These are phyloP conservation scores for Orchestes rusci DNA, from an alignment of 2,888 invertebrate species.

Conservation along the genomic window DNA sequence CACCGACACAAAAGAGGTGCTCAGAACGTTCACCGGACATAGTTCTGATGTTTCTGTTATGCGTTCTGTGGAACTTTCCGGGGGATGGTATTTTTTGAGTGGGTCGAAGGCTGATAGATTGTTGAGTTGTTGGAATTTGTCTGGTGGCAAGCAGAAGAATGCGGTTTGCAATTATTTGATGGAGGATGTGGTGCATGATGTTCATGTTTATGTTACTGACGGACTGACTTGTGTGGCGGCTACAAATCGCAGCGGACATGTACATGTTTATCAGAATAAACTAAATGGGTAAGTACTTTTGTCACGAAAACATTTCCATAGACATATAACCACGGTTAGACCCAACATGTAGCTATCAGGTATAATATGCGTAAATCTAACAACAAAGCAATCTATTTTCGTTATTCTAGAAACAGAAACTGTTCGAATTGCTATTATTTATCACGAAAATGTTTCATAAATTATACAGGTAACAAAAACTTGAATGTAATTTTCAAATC, in stretches of 20 bases:
- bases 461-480: no score
- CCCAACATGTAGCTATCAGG: no score
- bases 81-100: constrained; percentile 43
- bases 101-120: constrained; percentile 45
- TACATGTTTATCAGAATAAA: constrained; percentile 70
- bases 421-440: no score
- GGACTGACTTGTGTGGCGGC: constrained; percentile 46
- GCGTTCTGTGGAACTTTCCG: constrained; percentile 36
- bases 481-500: no score
- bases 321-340: no score
- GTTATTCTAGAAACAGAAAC: no score
- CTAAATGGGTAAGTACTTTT: constrained; percentile 57
- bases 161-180: constrained; percentile 55
- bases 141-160: constrained; percentile 44
- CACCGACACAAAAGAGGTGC: constrained; percentile 49
- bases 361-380: no score
- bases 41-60: constrained; percentile 51
- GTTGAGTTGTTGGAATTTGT: constrained; percentile 48
- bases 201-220: constrained; percentile 48
- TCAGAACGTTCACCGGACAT: constrained; percentile 60
- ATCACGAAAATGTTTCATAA: no score
- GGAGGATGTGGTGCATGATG: constrained; percentile 58
- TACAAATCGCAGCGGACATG: constrained; percentile 68
- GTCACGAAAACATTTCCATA: no score
- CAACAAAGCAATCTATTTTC: no score